A percentile compares a stretch with the other conserved stretches of the same genome.
These are phyloP conservation scores for Megalops cyprinoides DNA, from an alignment of 2,797 vertebrate genomes.

Conservation along the genomic window DNA sequence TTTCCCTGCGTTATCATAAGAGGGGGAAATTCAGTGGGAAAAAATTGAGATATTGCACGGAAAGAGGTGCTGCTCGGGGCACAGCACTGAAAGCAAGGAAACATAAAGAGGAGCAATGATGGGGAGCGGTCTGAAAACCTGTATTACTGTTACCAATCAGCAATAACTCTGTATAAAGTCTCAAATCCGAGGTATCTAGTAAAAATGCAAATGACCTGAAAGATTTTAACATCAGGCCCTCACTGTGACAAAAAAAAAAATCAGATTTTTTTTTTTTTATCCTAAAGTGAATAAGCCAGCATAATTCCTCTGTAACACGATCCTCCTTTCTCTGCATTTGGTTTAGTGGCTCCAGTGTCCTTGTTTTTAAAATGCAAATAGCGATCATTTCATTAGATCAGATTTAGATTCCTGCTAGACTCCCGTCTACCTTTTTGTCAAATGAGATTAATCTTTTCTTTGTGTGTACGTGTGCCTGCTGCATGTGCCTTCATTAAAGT, in stretches of 20 bases:
- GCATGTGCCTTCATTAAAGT: slow-evolving; percentile 31
- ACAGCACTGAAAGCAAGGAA: background rate
- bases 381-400: slow-evolving; percentile 6
- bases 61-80: background rate
- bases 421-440: background rate
- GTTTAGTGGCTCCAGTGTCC: background rate
- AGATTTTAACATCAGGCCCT: too few species aligned
- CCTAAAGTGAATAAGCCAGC: background rate
- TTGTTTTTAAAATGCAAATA: slow-evolving; percentile 26
- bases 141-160: background rate
- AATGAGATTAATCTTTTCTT: slow-evolving; percentile 15
- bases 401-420: slow-evolving; percentile 18
- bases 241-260: background rate
- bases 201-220: background rate
- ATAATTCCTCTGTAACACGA: slow-evolving; percentile 18
- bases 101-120: background rate
- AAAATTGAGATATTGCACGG: background rate
- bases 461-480: slow-evolving; percentile 13
- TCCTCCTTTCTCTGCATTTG: background rate
- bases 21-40: background rate
- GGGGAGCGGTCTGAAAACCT: background rate
- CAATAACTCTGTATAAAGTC: slow-evolving; percentile 11
- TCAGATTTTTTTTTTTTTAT: background rate
- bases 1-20: background rate
- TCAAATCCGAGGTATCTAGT: background rate